A percentile compares a stretch with the other conserved stretches of the same genome.
These are phyloP conservation scores for Actinia equina DNA, from an alignment of 64 coral and sea anemone genomes.

Conservation along the genomic window DNA sequence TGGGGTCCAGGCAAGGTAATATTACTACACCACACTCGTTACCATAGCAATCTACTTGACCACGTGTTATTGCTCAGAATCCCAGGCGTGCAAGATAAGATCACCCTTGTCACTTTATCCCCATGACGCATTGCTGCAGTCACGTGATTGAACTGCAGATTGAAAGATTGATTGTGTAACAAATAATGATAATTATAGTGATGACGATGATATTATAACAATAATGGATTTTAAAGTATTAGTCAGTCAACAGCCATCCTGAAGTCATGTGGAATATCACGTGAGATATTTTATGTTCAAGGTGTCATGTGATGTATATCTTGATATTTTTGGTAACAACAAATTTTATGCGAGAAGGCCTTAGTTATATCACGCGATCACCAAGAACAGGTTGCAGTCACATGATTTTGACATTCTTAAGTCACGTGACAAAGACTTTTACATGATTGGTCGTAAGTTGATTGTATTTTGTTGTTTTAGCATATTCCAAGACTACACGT, in stretches of 20 bases:
- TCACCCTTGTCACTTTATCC: neutral
- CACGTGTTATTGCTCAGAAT: neutral
- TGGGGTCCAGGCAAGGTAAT: constrained; percentile 27
- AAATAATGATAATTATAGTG: too few relatives aligned
- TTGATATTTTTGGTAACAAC: too few relatives aligned
- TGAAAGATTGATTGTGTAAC: neutral
- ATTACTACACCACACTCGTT: too few relatives aligned
- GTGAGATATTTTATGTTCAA: too few relatives aligned
- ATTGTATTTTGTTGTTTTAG: neutral
- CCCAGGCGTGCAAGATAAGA: neutral
- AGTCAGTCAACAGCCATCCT: too few relatives aligned
- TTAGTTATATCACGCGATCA: too few relatives aligned
- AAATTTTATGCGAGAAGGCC: too few relatives aligned
- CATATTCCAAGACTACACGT: neutral
- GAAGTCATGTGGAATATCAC: too few relatives aligned
- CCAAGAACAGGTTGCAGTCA: neutral
- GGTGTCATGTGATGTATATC: too few relatives aligned
- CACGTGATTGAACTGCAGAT: neutral
- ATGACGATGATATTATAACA: too few relatives aligned
- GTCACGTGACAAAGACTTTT: neutral
- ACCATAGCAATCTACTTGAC: neutral
- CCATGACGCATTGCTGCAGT: neutral
- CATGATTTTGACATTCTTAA: neutral
- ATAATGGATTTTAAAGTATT: too few relatives aligned
- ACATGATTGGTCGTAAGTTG: neutral